Evolutionary conservation across 2,113 vertebrate genomes (phyloP), one percentile per base, ranked within the genome.

Genomic region (Propithecus coquereli): DNA sequence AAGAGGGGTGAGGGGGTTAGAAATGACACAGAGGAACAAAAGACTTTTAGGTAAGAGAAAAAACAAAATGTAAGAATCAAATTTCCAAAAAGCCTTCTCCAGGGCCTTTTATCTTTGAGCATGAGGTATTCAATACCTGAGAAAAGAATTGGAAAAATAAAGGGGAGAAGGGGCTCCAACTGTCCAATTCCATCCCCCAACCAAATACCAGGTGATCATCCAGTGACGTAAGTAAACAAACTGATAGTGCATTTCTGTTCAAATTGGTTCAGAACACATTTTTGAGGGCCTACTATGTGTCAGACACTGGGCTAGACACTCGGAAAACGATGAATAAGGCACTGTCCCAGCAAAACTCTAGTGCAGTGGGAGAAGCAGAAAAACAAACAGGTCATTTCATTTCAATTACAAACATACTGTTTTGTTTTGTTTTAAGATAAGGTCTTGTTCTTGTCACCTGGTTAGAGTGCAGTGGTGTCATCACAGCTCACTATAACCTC

Each of bases 1-100:
- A 27, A 65, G 59, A 32, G 43, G 43, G 85, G 45, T 4, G 8
- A 17, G 34, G 10, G 8, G 1, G 2, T 30, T 30, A 30, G 32
- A 61, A 32, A 43, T 12, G 70, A 23, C 50, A 61, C 30, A 81
- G 45, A 61, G 18, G 70, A 94, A 65, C 37, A 65, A 59, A n/a
- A 32, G 76, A 43, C 83, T 77, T 91, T 57, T 30, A 63, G 73
- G 90, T 59, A 32, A 52, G 68, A 94, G 61, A 30, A 90, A 83
- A 80, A 79, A 43, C 45, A 66, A 70, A 97, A 59, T n/a, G 12
- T 84, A 9, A 83, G n/a, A 59, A 30, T 80, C 45, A 40, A 16
- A 34, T 81, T 87, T 87, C 77, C 68, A 57, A 82, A 83, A 74
- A 63, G 37, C 20, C 76, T 89, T 83, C 9, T n/a, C 20, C 13